Conservation (phyloP, 2,888 invertebrate species). For the Leucophenga maculata region DNA sequence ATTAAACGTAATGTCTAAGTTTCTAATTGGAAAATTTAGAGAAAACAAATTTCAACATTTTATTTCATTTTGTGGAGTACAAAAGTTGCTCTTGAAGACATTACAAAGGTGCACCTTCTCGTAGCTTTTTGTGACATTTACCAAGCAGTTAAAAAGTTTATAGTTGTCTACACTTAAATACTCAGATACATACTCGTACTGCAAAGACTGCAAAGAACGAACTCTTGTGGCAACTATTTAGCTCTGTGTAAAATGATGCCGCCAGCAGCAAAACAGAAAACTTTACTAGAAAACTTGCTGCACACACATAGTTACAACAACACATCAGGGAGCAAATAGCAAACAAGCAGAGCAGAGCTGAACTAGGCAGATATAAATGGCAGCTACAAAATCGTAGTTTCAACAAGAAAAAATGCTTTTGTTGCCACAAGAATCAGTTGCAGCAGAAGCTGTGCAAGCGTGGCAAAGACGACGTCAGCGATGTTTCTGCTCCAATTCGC, state of each 20-base stretch:
- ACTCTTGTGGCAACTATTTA: not conserved
- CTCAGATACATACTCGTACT: not conserved
- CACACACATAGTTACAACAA: no score
- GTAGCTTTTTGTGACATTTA: constrained; percentile 15
- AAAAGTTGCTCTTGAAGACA: not conserved
- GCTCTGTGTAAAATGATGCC: constrained; percentile 37
- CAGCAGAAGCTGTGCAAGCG: constrained; percentile 31
- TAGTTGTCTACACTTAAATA: not conserved
- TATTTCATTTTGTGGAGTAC: no score
- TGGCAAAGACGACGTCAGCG: constrained; percentile 37
- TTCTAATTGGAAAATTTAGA: not conserved
- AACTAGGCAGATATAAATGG: not conserved
- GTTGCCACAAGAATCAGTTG: not conserved
- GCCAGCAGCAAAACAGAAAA: constrained; percentile 25
- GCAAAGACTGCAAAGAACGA: no score
- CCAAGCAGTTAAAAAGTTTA: not conserved
- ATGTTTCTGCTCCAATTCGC: constrained; percentile 68
- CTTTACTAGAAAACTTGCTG: constrained; percentile 20
- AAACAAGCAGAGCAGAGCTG: constrained; percentile 32
- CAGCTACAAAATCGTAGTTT: no score
- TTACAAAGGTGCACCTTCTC: not conserved
- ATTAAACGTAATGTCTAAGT: not conserved
- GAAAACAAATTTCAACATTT: not conserved
- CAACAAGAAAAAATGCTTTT: not conserved
- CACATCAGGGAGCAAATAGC: no score